A percentile compares a stretch with the other conserved stretches of the same genome.
phyloP scores from a whole-genome alignment of 2,797 vertebrate species.

The Sphaeramia orbicularis region DNA sequence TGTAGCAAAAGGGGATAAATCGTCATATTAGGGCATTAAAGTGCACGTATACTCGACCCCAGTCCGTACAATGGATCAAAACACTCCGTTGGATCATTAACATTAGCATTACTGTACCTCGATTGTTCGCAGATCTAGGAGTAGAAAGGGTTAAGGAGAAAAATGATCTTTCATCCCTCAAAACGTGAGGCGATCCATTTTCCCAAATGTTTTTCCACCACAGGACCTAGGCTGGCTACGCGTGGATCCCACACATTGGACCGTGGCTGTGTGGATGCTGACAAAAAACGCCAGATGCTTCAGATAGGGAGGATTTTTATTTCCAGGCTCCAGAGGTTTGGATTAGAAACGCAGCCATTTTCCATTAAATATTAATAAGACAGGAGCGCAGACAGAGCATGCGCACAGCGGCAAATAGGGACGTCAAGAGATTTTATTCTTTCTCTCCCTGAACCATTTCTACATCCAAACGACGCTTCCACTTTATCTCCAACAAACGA shows the following conservation, averaged over 20 bases:
- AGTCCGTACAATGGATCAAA: background rate
- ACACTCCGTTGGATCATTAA: background rate
- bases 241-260: constrained; percentile 4
- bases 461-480: constrained; percentile 12
- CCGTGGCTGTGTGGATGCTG: background rate
- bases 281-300: background rate
- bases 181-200: constrained; percentile 73
- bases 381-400: constrained; percentile 75
- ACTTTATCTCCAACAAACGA: background rate
- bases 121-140: constrained; percentile 79
- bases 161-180: constrained; percentile 85
- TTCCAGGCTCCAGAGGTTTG: constrained; percentile 77
- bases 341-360: constrained; percentile 87
- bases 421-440: constrained; percentile 16
- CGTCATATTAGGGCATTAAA: background rate
- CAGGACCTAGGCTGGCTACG: constrained; percentile 32
- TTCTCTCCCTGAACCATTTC: constrained; percentile 15
- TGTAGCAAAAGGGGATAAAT: background rate
- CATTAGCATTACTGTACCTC: constrained; percentile 79
- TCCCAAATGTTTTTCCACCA: constrained; percentile 23
- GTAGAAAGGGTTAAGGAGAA: constrained; percentile 83
- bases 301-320: constrained; percentile 25
- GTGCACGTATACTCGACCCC: background rate
- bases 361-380: constrained; percentile 88
- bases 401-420: constrained; percentile 69